Percentiles rank a stretch among this genome's conserved stretches.
Evolutionary conservation across 1,140 invertebrate species (phyloP).

Genomic region (Apis dorsata): DNA sequence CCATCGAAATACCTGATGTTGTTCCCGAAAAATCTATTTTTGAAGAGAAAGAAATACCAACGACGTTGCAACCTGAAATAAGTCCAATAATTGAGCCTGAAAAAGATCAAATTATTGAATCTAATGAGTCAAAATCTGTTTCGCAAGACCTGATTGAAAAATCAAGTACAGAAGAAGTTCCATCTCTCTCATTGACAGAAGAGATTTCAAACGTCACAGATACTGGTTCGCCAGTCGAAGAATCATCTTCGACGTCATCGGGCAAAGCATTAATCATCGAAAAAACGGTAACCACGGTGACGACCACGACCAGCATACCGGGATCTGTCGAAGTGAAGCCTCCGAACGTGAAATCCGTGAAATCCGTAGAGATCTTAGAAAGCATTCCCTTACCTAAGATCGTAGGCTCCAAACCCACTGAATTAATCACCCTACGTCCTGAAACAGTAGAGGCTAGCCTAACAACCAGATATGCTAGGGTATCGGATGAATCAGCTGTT

Average conservation of each 20-base stretch:
- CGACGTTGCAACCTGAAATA: too few species aligned
- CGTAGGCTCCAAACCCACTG: conserved; percentile 59
- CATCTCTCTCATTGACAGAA: background rate
- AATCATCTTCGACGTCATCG: background rate
- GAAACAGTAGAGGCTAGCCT: conserved; percentile 74
- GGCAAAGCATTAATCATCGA: conserved; percentile 65
- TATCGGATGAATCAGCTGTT: conserved; percentile 47
- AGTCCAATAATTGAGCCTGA: background rate
- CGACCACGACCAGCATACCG: conserved; percentile 48
- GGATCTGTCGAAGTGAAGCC: conserved; percentile 49
- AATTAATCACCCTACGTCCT: conserved; percentile 72
- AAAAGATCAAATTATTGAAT: background rate
- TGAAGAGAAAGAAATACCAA: background rate
- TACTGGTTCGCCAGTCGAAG: background rate
- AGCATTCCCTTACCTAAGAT: conserved; percentile 61
- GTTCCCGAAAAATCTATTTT: background rate
- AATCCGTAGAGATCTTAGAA: conserved; percentile 65
- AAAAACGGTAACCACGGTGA: conserved; percentile 63
- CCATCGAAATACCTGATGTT: background rate
- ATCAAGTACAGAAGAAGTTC: background rate
- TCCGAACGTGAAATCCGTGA: conserved; percentile 58
- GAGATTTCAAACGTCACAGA: background rate
- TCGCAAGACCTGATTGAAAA: background rate
- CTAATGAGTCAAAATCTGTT: background rate
- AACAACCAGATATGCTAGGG: conserved; percentile 72